phyloP scores from a whole-genome alignment of 2,113 vertebrate species.

The Pitta sordida region DNA sequence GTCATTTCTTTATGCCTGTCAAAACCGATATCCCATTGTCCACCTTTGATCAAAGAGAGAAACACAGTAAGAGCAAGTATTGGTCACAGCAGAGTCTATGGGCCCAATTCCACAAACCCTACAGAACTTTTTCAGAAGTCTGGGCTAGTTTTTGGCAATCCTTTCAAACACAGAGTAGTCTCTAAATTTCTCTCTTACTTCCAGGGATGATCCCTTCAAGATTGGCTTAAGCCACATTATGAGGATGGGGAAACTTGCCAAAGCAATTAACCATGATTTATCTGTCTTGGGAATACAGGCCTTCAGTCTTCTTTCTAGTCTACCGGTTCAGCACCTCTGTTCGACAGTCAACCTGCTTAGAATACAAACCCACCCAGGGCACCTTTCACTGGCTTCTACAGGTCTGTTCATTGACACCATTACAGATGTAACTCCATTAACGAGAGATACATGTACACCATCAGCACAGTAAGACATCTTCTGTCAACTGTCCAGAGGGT shows the following conservation, averaged over 20 bases:
- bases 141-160: neutral
- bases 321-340: slow-evolving; percentile 33
- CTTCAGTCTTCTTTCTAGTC: neutral
- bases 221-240: neutral
- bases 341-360: neutral
- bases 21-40: accelerated
- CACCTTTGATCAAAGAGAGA: neutral
- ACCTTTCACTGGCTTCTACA: neutral
- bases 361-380: accelerated
- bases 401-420: neutral
- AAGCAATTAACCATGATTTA: neutral
- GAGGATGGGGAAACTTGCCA: neutral
- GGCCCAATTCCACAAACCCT: neutral
- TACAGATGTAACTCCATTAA: neutral
- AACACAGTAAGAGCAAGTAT: neutral
- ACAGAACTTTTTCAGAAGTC: neutral
- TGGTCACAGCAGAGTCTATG: neutral
- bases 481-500: neutral
- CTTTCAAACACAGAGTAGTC: accelerated
- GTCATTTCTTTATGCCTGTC: neutral
- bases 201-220: neutral
- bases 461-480: neutral
- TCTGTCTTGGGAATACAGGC: neutral
- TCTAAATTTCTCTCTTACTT: neutral
- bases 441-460: neutral